A percentile compares a stretch with the other conserved stretches of the same genome.
Evolutionary conservation across 1,140 invertebrate species (phyloP).

Genomic region (Calliopsis andreniformis): DNA sequence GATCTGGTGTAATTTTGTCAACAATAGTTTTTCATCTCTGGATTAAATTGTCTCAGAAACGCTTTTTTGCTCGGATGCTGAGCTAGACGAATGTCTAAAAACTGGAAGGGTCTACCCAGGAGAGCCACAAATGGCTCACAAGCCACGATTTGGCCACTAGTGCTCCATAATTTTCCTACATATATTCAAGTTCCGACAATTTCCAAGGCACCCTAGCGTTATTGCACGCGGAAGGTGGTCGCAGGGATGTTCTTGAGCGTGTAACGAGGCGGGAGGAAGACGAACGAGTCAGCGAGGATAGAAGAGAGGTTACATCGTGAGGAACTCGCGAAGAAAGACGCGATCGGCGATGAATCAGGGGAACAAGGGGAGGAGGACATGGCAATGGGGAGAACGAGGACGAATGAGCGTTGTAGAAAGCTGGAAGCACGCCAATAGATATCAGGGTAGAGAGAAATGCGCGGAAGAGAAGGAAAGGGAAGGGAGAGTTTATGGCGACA

Average conservation of each 20-base stretch:
- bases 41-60: too few relatives aligned
- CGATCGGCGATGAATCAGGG: background rate
- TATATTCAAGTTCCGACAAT: background rate
- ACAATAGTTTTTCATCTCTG: too few relatives aligned
- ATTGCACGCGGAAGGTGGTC: constrained; percentile 35
- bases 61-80: too few relatives aligned
- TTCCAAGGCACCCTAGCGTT: constrained; percentile 7
- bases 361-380: background rate
- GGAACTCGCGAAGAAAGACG: background rate
- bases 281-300: constrained; percentile 7
- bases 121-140: too few relatives aligned
- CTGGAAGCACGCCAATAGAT: background rate
- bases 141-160: too few relatives aligned
- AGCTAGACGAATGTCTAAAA: too few relatives aligned
- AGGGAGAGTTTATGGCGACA: constrained; percentile 37
- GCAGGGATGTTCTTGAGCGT: background rate
- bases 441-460: background rate
- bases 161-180: background rate
- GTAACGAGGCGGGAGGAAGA: constrained; percentile 41
- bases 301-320: background rate
- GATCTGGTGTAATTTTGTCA: too few relatives aligned
- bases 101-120: too few relatives aligned
- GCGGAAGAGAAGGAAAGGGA: constrained; percentile 13
- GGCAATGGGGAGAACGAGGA: background rate
- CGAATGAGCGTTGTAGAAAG: background rate